Evolutionary conservation across 2,113 vertebrate genomes (phyloP).

Genomic region (Solea senegalensis): DNA sequence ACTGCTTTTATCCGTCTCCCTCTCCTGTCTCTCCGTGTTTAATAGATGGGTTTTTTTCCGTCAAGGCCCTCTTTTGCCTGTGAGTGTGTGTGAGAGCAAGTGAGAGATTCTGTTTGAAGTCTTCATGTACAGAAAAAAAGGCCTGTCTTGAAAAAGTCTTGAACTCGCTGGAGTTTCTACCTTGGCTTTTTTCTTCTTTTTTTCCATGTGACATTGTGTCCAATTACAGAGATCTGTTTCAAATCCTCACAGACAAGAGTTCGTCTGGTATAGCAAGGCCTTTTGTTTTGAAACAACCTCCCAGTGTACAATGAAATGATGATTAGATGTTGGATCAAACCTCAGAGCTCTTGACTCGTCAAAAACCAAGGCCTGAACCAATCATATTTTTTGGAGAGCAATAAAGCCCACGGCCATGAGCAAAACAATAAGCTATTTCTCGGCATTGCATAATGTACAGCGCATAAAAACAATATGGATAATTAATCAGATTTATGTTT

Average conservation of each 20-base stretch:
- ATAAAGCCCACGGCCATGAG: conserved; percentile 32
- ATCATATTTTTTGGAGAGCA: conserved; percentile 37
- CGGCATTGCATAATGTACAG: neutral
- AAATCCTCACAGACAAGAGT: conserved; percentile 27
- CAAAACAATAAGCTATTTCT: conserved; percentile 21
- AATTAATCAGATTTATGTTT: no score
- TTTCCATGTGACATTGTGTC: conserved; percentile 38
- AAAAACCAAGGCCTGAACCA: conserved; percentile 24
- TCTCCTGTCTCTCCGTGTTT: conserved; percentile 41
- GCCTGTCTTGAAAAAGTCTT: conserved; percentile 29
- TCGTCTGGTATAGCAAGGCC: conserved; percentile 17
- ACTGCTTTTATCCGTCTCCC: conserved; percentile 58
- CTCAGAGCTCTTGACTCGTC: conserved; percentile 40
- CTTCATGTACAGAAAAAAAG: conserved; percentile 53
- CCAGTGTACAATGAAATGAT: conserved; percentile 7
- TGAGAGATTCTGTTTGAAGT: conserved; percentile 67
- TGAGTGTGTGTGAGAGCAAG: conserved; percentile 47
- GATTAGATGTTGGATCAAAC: conserved; percentile 44
- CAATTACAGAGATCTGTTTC: conserved; percentile 50
- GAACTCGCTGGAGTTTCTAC: conserved; percentile 34
- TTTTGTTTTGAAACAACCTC: conserved; percentile 28
- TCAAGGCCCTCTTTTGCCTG: conserved; percentile 55
- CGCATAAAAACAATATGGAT: no score
- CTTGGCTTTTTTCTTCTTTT: conserved; percentile 33
- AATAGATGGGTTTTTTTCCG: conserved; percentile 57